Percentiles rank a stretch among this genome's conserved stretches.
These are phyloP conservation scores for Tholera decimalis DNA, from an alignment of 2,888 invertebrate genomes.

Conservation along the genomic window DNA sequence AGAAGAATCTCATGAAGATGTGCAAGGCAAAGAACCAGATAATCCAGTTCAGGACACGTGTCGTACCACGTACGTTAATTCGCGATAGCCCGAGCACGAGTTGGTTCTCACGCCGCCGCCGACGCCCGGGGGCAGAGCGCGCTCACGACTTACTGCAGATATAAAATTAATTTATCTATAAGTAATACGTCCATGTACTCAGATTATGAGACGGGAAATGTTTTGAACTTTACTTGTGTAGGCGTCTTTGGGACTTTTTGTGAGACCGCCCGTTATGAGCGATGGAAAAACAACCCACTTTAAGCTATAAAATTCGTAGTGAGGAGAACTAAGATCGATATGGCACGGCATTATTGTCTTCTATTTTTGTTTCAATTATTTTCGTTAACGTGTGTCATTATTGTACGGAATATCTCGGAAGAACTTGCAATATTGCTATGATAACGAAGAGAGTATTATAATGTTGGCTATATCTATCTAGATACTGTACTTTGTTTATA, in stretches of 20 bases:
- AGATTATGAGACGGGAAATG: constrained; percentile 53
- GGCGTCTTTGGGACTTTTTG: constrained; percentile 25
- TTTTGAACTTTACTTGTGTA: constrained; percentile 46
- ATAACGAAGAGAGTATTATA: too few relatives aligned
- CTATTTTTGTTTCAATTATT: not conserved
- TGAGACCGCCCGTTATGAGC: not conserved
- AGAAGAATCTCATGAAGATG: constrained; percentile 53
- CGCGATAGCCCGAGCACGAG: constrained; percentile 67
- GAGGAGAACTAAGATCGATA: not conserved
- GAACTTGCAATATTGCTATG: not conserved
- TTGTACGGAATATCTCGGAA: not conserved
- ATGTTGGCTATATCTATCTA: too few relatives aligned
- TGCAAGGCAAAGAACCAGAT: constrained; percentile 51
- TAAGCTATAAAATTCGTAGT: not conserved
- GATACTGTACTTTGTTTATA: too few relatives aligned
- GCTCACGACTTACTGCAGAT: constrained; percentile 87
- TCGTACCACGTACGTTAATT: constrained; percentile 68
- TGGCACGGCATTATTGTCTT: not conserved
- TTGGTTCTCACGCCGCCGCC: constrained; percentile 87
- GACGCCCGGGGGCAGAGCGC: constrained; percentile 88
- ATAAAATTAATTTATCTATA: constrained; percentile 91
- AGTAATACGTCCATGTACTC: constrained; percentile 76
- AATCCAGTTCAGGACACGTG: constrained; percentile 69
- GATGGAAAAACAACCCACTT: not conserved
- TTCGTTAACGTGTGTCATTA: not conserved